These are phyloP conservation scores for Andrena camellia DNA, from an alignment of 2,888 invertebrate genomes.

Conservation along the genomic window DNA sequence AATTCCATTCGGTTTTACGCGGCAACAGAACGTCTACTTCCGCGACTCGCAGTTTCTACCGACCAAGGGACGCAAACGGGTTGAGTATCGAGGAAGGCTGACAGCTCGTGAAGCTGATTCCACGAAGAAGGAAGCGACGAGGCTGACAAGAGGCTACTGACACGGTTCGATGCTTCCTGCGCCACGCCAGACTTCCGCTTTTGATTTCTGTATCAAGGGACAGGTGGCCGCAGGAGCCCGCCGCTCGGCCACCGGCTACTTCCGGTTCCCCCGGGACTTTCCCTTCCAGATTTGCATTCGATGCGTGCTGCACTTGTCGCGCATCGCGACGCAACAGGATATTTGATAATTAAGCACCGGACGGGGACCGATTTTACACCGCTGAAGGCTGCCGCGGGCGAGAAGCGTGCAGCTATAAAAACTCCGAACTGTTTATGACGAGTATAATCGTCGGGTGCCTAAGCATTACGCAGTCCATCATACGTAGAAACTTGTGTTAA, in stretches of 20 bases:
- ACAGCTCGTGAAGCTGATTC: constrained; percentile 28
- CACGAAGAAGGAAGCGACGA: constrained; percentile 51
- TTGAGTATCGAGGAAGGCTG: constrained; percentile 30
- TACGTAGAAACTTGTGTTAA: too few relatives aligned
- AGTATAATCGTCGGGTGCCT: too few relatives aligned
- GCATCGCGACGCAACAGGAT: constrained; percentile 55
- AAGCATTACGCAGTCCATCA: too few relatives aligned
- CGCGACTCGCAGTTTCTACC: constrained; percentile 23
- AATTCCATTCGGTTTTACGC: constrained; percentile 9
- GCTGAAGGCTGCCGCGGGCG: neutral
- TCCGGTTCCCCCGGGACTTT: constrained; percentile 76
- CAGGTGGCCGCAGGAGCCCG: constrained; percentile 71
- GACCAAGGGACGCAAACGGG: constrained; percentile 21
- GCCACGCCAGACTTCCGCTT: constrained; percentile 83
- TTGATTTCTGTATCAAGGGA: constrained; percentile 81
- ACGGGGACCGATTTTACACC: constrained; percentile 26
- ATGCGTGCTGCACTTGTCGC: constrained; percentile 61
- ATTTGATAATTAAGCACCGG: constrained; percentile 60
- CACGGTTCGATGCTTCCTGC: constrained; percentile 78
- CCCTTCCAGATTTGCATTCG: constrained; percentile 77
- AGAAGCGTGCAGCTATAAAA: neutral
- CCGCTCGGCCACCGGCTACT: constrained; percentile 73
- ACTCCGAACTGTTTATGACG: too few relatives aligned
- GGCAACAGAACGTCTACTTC: constrained; percentile 21
- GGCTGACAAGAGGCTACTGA: constrained; percentile 64